Percentiles rank a stretch among this genome's conserved stretches.
Evolutionary conservation across 2,888 invertebrate genomes (phyloP).

Genomic region (Linnaemya vulpina): DNA sequence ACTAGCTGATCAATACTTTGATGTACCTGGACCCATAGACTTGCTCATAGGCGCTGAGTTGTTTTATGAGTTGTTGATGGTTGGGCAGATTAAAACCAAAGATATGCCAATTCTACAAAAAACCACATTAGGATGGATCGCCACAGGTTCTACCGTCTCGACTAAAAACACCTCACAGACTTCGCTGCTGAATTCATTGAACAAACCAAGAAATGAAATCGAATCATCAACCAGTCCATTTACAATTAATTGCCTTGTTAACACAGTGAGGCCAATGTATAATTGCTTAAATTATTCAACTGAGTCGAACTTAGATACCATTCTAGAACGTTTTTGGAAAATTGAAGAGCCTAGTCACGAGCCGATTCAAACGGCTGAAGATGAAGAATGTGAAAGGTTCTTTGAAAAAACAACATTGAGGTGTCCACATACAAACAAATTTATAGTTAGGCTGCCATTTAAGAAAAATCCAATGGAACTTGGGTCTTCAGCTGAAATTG

Average conservation of each 20-base stretch:
- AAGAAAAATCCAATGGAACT: too few species aligned
- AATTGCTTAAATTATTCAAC: too few species aligned
- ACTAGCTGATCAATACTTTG: too few species aligned
- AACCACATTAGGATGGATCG: slow-evolving; percentile 21
- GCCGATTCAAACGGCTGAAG: slow-evolving; percentile 7
- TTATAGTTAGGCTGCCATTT: slow-evolving; percentile 23
- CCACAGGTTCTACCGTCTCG: neutral
- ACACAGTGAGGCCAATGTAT: too few species aligned
- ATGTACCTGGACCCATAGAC: slow-evolving; percentile 19
- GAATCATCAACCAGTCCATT: too few species aligned
- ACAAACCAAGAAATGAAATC: too few species aligned
- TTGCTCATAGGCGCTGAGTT: slow-evolving; percentile 22
- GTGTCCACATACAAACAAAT: slow-evolving; percentile 25
- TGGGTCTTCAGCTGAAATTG: too few species aligned
- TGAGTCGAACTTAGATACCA: neutral
- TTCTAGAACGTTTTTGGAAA: slow-evolving; percentile 50
- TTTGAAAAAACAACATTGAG: neutral
- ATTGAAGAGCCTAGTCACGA: slow-evolving; percentile 16
- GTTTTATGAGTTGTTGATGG: neutral
- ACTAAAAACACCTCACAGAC: too few species aligned
- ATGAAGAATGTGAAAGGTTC: slow-evolving; percentile 35
- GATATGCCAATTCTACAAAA: slow-evolving; percentile 36
- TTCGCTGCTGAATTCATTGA: too few species aligned
- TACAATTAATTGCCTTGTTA: too few species aligned
- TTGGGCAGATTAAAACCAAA: slow-evolving; percentile 34